Percentiles rank a stretch among this genome's conserved stretches.
These are phyloP conservation scores for Lycopodina hypogea DNA, from an alignment of 37 sponge, comb jelly and placozoan genomes.

Conservation along the genomic window DNA sequence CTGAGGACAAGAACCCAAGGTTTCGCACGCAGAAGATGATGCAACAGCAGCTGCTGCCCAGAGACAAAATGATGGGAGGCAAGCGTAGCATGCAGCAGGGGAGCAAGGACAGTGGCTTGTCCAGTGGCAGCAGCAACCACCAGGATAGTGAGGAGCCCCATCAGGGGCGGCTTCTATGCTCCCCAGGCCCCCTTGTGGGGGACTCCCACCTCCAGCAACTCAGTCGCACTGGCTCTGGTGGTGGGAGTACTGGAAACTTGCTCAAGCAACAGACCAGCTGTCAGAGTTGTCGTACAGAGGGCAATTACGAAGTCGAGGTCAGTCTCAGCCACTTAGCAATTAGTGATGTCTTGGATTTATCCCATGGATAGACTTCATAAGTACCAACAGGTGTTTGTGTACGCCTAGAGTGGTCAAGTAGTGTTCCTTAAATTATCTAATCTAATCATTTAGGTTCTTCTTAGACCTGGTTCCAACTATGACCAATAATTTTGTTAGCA, in stretches of 20 bases:
- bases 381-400: too few relatives aligned
- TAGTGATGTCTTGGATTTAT: too few relatives aligned
- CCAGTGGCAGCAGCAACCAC: slow-evolving; percentile 62
- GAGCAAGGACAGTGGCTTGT: slow-evolving; percentile 71
- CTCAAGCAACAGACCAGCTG: too few relatives aligned
- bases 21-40: neutral
- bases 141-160: slow-evolving; percentile 3
- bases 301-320: slow-evolving; percentile 73
- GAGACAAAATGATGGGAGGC: neutral
- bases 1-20: neutral
- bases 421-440: too few relatives aligned
- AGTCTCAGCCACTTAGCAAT: neutral
- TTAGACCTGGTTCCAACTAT: too few relatives aligned
- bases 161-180: too few relatives aligned
- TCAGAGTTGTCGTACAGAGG: slow-evolving; percentile 24
- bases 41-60: too few relatives aligned
- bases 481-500: too few relatives aligned
- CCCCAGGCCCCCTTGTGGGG: neutral
- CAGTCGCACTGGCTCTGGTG: neutral
- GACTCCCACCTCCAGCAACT: neutral
- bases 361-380: too few relatives aligned
- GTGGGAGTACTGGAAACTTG: neutral
- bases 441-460: too few relatives aligned
- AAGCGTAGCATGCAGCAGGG: slow-evolving; percentile 4
- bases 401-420: too few relatives aligned